Percentiles rank a stretch among this genome's conserved stretches.
Conservation (phyloP, 2,888 invertebrate species). For the Heliconius hortense region DNA sequence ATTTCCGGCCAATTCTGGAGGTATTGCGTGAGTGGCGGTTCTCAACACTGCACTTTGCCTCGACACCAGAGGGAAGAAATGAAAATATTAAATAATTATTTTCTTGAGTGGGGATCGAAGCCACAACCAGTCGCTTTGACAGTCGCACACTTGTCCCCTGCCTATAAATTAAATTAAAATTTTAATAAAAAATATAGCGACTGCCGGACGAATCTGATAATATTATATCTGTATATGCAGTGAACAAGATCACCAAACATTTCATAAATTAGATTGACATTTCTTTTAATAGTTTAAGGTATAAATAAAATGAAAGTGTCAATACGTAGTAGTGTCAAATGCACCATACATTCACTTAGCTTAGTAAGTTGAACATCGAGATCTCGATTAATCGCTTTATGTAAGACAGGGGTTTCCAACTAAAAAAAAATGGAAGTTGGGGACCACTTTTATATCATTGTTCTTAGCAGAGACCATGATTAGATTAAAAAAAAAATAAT, state of each 20-base stretch:
- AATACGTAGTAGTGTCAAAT: not conserved
- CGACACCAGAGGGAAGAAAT: too few species aligned
- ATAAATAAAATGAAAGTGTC: constrained; percentile 14
- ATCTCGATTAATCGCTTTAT: constrained; percentile 12
- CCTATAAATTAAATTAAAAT: too few species aligned
- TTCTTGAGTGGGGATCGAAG: too few species aligned
- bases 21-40: too few species aligned
- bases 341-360: constrained; percentile 13
- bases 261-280: not conserved
- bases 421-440: not conserved
- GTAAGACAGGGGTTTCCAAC: constrained; percentile 1
- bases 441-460: not conserved
- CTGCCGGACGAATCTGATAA: not conserved
- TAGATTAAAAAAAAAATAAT: too few species aligned
- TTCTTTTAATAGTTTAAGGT: not conserved
- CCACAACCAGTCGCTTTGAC: too few species aligned
- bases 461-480: not conserved
- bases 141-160: too few species aligned
- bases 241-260: not conserved
- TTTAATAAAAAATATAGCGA: not conserved
- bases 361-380: constrained; percentile 2
- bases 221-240: not conserved
- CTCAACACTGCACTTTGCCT: too few species aligned
- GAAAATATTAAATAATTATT: too few species aligned
- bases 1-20: too few species aligned